Evolutionary conservation across 2,888 invertebrate species (phyloP).

Genomic region (Chrysina gloriosa): DNA sequence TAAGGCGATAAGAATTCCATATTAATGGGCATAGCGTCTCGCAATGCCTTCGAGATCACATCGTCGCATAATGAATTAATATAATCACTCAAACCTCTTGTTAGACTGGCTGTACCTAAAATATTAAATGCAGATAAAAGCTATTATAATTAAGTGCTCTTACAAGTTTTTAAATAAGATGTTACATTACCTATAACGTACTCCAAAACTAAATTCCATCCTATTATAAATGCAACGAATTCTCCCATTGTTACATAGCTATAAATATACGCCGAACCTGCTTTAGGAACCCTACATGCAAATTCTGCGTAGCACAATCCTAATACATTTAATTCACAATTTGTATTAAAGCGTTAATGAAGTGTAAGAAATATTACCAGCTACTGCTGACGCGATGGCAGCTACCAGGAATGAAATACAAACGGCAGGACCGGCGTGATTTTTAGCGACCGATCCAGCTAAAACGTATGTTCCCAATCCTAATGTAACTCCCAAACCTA

Average conservation of each 20-base stretch:
- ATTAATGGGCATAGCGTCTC: slow-evolving; percentile 70
- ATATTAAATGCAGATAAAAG: slow-evolving; percentile 35
- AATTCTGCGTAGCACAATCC: slow-evolving; percentile 93
- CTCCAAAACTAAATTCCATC: slow-evolving; percentile 93
- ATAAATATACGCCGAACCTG: slow-evolving; percentile 93
- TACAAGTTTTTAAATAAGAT: neutral
- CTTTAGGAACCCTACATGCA: slow-evolving; percentile 88
- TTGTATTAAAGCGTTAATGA: neutral
- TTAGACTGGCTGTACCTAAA: slow-evolving; percentile 81
- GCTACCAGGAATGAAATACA: slow-evolving; percentile 91
- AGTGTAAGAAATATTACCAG: slow-evolving; percentile 72
- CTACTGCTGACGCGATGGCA: slow-evolving; percentile 91
- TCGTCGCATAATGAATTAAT: slow-evolving; percentile 74
- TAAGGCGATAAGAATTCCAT: slow-evolving; percentile 73
- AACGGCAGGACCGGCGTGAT: slow-evolving; percentile 91
- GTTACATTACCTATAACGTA: slow-evolving; percentile 82
- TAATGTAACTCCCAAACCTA: slow-evolving; percentile 89
- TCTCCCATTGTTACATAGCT: slow-evolving; percentile 94
- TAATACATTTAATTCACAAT: no score
- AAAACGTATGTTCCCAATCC: slow-evolving; percentile 97
- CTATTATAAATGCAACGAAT: slow-evolving; percentile 90
- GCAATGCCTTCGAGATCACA: slow-evolving; percentile 69
- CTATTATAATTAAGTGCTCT: neutral
- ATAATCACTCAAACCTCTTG: slow-evolving; percentile 79
- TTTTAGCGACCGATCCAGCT: slow-evolving; percentile 88